A percentile compares a stretch with the other conserved stretches of the same genome.
These are phyloP conservation scores for Drosophila meridionalis DNA, from an alignment of 2,888 invertebrate genomes.

Conservation along the genomic window DNA sequence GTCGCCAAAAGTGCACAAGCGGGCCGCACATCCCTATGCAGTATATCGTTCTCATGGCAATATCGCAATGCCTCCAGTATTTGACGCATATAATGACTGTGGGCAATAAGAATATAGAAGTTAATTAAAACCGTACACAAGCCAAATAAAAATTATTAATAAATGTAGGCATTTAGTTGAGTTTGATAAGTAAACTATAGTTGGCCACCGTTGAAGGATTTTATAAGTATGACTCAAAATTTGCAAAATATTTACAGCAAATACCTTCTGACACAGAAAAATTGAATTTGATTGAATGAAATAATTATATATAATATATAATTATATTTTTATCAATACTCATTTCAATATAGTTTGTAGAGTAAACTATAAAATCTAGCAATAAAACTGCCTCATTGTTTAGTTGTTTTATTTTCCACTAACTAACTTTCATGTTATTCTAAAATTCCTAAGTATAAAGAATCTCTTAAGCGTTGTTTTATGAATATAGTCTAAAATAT, in stretches of 20 bases:
- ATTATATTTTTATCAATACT: background rate
- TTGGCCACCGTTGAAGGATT: background rate
- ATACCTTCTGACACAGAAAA: background rate
- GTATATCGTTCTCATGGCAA: constrained; percentile 99
- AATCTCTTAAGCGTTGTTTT: background rate
- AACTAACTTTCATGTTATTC: background rate
- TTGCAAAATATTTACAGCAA: background rate
- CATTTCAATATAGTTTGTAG: background rate
- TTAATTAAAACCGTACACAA: constrained; percentile 23
- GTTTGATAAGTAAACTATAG: background rate
- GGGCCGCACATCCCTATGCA: constrained; percentile 98
- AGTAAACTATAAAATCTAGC: background rate
- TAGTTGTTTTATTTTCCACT: background rate
- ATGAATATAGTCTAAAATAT: too few species aligned
- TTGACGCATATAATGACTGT: constrained; percentile 99
- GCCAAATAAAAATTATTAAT: background rate
- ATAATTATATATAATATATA: background rate
- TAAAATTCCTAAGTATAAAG: background rate
- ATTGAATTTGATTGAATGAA: background rate
- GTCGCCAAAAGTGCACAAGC: constrained; percentile 98
- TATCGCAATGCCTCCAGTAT: constrained; percentile 98
- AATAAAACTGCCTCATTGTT: background rate
- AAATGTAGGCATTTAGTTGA: background rate
- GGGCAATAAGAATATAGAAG: constrained; percentile 47
- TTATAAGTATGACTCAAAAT: background rate